phyloP scores from a whole-genome alignment of 1,140 invertebrate genomes.

The Drosophila ercepeae region DNA sequence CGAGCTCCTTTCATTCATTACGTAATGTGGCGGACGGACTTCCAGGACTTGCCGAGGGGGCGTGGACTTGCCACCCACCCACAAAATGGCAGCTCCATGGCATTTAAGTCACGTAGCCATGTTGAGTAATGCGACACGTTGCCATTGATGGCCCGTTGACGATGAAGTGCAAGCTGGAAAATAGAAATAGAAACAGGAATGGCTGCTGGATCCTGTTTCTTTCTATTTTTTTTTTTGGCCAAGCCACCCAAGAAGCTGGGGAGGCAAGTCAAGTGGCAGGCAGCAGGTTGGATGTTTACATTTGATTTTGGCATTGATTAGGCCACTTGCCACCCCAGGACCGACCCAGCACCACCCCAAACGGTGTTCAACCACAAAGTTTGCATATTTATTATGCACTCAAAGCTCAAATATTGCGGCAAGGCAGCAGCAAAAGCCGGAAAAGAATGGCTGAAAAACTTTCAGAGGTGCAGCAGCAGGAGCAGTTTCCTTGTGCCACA shows the following conservation, averaged over 20 bases:
- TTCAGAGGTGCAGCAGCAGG: slow-evolving; percentile 4
- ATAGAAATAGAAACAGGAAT: slow-evolving; percentile 69
- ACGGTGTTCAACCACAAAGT: slow-evolving; percentile 68
- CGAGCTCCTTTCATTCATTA: slow-evolving; percentile 65
- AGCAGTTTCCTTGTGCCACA: slow-evolving; percentile 4
- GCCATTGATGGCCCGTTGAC: slow-evolving; percentile 77
- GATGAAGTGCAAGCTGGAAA: slow-evolving; percentile 77
- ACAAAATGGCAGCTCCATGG: slow-evolving; percentile 65
- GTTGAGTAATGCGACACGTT: slow-evolving; percentile 80
- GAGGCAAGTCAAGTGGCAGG: slow-evolving; percentile 51
- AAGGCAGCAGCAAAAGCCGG: not conserved
- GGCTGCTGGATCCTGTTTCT: slow-evolving; percentile 5
- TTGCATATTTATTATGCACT: slow-evolving; percentile 76
- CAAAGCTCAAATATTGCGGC: slow-evolving; percentile 66
- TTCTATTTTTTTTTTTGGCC: not conserved
- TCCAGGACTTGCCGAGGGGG: no score
- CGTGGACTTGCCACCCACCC: no score
- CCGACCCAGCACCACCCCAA: not conserved
- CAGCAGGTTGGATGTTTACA: slow-evolving; percentile 42
- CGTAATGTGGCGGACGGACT: slow-evolving; percentile 60
- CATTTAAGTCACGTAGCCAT: slow-evolving; percentile 78
- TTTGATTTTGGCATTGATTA: slow-evolving; percentile 76
- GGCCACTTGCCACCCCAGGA: slow-evolving; percentile 10
- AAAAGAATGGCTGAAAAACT: slow-evolving; percentile 25
- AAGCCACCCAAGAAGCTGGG: not conserved